These are phyloP conservation scores for Trachelipus rathkii DNA, from an alignment of 1,140 invertebrate genomes.

Conservation along the genomic window DNA sequence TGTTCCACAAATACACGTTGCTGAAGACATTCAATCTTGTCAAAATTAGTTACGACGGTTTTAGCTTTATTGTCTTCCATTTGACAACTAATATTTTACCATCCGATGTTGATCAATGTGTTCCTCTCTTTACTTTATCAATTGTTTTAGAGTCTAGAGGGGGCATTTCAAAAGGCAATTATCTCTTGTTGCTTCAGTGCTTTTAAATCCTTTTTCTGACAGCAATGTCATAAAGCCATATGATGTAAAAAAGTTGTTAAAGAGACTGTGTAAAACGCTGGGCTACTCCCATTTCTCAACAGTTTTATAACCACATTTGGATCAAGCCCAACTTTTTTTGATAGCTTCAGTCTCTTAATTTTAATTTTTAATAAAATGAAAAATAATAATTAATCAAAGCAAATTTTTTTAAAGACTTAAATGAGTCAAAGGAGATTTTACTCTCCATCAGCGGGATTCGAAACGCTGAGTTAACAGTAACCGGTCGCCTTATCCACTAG, in stretches of 20 bases:
- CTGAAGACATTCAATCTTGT: background rate
- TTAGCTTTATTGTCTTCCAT: background rate
- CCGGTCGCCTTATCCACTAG: too few species aligned
- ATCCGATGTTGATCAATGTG: background rate
- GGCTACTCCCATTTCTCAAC: constrained; percentile 1
- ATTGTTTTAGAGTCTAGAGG: background rate
- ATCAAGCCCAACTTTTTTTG: constrained; percentile 14
- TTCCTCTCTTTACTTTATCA: background rate
- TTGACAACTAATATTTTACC: background rate
- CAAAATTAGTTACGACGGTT: background rate
- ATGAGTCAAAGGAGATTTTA: too few species aligned
- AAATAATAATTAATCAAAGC: too few species aligned
- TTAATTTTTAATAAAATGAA: too few species aligned
- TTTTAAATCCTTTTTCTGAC: too few species aligned
- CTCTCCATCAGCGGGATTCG: too few species aligned
- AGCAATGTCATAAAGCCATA: constrained; percentile 19
- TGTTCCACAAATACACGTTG: background rate
- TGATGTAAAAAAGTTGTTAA: constrained; percentile 29
- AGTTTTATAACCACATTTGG: constrained; percentile 25
- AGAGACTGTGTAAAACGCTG: constrained; percentile 23
- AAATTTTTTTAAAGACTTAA: too few species aligned
- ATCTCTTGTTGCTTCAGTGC: constrained; percentile 20
- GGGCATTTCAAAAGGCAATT: constrained; percentile 22
- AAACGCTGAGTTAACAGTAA: too few species aligned
- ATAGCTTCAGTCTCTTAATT: too few species aligned